Base-by-base conservation (phyloP, 2,797 vertebrate species). In the Hippopotamyrus pictus region DNA sequence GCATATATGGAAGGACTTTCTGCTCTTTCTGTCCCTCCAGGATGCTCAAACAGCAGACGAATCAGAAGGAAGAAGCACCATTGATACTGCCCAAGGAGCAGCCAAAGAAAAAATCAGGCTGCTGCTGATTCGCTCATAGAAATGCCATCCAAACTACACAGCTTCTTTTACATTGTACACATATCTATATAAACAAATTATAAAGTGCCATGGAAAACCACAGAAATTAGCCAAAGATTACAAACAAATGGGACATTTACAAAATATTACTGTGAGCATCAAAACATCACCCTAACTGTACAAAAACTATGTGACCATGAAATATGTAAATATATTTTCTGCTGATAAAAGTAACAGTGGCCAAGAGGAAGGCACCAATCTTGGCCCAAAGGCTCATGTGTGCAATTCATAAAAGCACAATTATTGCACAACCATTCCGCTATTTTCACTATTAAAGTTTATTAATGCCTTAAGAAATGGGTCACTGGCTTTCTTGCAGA, bases 91-190 rank as follows among this genome's bases (percentile, higher is more conserved):
- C 92, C 53, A 93, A 92, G 92, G 92, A 93, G 87, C 92, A 93
- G 3, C 91, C 86, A 11, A 89, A 91, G 90, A 96, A 92, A 86
- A 95, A 94, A 85, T 92, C 93, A 85, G 92, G 93, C 89, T 97
- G 96, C 93, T 97, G 96, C 93, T 97, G 90, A 96, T 87, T 33
- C 6, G 3, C 11, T 57, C 1, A n/a, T 22, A 48, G 48, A 53
- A 29, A 46, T 54, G 48, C 86, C 62, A 54, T 51, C 25, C 50
- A 44, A 48, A 84, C 5, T 17, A 51, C 46, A n/a, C 17, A 50
- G 82, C 44, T 48, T 50, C 7, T 84, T 50, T 44, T 51, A 22
- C 51, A 84, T 50, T 46, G 82, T 29, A 25, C 82, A 51, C 41
- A 50, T 83, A 17, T 12, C n/a, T 3, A 2, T 50, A 25, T 50